These are phyloP conservation scores for Oncorhynchus kisutch DNA, from an alignment of 2,113 vertebrate species.

Conservation along the genomic window DNA sequence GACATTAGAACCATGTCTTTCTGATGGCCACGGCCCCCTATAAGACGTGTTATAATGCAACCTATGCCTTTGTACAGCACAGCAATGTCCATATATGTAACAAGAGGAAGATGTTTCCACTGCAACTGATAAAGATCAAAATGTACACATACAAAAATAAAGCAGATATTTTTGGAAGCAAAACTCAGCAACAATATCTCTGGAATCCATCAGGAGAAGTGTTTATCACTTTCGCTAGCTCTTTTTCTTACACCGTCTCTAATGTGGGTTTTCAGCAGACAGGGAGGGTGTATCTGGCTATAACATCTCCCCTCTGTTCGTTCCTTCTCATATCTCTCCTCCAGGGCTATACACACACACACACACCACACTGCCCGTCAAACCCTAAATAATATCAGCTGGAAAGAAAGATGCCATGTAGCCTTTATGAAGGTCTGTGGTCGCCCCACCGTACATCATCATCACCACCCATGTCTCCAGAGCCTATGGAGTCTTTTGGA, in stretches of 20 bases:
- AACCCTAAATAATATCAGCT: conserved; percentile 42
- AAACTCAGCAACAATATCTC: conserved; percentile 40
- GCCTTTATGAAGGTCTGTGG: not conserved
- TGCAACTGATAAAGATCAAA: conserved; percentile 58
- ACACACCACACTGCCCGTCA: conserved; percentile 33
- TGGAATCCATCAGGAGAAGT: conserved; percentile 32
- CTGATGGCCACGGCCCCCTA: not conserved
- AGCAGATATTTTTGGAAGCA: conserved; percentile 47
- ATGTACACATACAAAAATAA: conserved; percentile 75
- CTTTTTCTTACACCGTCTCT: conserved; percentile 20
- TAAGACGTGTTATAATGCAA: conserved; percentile 3
- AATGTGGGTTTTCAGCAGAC: conserved; percentile 21
- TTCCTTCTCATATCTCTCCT: conserved; percentile 36
- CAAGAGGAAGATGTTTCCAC: conserved; percentile 33
- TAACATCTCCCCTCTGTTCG: conserved; percentile 35
- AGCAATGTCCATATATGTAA: conserved; percentile 30
- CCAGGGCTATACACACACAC: conserved; percentile 20
- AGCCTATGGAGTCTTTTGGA: not conserved
- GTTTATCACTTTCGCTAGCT: not conserved
- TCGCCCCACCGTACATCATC: not conserved
- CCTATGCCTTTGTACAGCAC: conserved; percentile 36
- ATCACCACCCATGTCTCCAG: not conserved
- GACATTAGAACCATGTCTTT: conserved; percentile 17
- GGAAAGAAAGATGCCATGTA: conserved; percentile 42
- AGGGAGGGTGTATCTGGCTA: conserved; percentile 46